Percentiles rank a stretch among this genome's conserved stretches.
Evolutionary conservation across 2,797 vertebrate species (phyloP).

Genomic region (Argentina silus): DNA sequence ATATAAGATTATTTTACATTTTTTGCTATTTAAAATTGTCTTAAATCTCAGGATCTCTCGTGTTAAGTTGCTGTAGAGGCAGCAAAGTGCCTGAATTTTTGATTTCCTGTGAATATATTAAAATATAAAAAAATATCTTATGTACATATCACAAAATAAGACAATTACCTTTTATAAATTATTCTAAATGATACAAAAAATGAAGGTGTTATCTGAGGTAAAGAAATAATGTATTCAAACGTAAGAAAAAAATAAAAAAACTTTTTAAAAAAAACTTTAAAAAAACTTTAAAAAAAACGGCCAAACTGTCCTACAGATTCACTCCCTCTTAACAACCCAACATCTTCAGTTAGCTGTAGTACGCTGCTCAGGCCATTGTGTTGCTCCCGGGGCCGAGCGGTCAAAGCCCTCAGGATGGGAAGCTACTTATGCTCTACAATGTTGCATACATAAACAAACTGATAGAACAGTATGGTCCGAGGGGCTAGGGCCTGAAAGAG

Average conservation of each 20-base stretch:
- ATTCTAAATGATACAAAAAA: constrained; percentile 76
- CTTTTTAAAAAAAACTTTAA: too few relatives aligned
- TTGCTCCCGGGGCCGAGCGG: constrained; percentile 19
- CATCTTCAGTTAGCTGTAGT: constrained; percentile 22
- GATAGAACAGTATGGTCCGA: constrained; percentile 38
- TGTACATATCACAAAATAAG: constrained; percentile 78
- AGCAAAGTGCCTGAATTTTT: constrained; percentile 79
- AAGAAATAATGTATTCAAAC: constrained; percentile 44
- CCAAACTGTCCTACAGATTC: constrained; percentile 11
- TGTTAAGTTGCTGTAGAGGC: constrained; percentile 72
- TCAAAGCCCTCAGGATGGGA: constrained; percentile 12
- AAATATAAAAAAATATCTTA: constrained; percentile 79
- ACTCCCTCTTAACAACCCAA: constrained; percentile 2
- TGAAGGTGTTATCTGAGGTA: constrained; percentile 65
- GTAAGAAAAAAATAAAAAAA: neutral
- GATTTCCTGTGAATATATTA: constrained; percentile 86
- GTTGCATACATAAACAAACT: constrained; percentile 17
- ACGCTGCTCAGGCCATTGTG: constrained; percentile 29
- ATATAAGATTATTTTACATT: constrained; percentile 84
- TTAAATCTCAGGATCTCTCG: constrained; percentile 84
- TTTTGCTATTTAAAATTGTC: constrained; percentile 81
- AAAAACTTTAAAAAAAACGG: neutral
- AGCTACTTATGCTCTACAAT: constrained; percentile 22
- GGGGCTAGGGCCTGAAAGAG: constrained; percentile 40
- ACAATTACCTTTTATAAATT: constrained; percentile 80